A percentile compares a stretch with the other conserved stretches of the same genome.
These are phyloP conservation scores for Poicephalus meyeri DNA, from an alignment of 2,113 vertebrate genomes.

Conservation along the genomic window DNA sequence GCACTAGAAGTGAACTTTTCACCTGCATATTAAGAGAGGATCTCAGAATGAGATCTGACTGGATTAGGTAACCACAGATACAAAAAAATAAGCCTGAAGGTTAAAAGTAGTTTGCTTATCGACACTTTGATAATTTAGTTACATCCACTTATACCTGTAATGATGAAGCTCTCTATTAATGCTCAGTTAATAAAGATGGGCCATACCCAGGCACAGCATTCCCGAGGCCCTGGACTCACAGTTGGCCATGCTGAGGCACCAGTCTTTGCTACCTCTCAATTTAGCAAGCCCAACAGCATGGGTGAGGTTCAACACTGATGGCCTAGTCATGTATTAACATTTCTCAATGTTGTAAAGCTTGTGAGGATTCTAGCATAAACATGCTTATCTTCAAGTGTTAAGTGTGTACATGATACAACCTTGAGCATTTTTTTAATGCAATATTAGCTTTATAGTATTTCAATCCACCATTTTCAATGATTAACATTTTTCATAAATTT, in stretches of 20 bases:
- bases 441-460: neutral
- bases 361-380: neutral
- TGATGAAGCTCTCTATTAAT: neutral
- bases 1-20: neutral
- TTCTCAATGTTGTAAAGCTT: neutral
- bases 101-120: neutral
- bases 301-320: neutral
- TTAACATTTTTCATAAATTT: neutral
- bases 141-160: neutral
- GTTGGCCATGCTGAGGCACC: neutral
- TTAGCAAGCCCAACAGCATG: neutral
- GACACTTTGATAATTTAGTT: neutral
- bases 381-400: neutral
- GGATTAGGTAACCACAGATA: neutral
- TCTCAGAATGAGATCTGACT: neutral
- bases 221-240: rapidly evolving
- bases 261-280: neutral
- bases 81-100: neutral
- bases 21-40: neutral
- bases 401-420: neutral
- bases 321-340: rapidly evolving
- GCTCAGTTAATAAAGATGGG: neutral
- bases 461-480: neutral
- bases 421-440: neutral
- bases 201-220: neutral